Evolutionary conservation across 2,797 vertebrate species (phyloP).

Genomic region (Gymnothorax reevesii): DNA sequence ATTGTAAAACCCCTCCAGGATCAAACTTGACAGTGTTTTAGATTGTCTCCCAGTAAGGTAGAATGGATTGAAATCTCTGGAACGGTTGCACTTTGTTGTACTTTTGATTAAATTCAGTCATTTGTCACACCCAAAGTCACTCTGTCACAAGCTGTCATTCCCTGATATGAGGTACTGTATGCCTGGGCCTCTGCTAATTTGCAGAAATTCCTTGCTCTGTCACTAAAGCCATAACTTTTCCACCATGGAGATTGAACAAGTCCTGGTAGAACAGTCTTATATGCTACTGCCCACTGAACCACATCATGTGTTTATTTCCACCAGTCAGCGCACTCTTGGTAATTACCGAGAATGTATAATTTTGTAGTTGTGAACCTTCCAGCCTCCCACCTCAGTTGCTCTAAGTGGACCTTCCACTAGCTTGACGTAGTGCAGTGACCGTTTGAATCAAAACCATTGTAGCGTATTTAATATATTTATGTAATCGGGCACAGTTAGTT

Average conservation of each 20-base stretch:
- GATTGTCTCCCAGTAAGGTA: background rate
- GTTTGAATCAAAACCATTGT: conserved; percentile 43
- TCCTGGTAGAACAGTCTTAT: background rate
- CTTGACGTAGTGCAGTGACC: background rate
- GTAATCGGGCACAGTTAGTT: background rate
- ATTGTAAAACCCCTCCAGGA: background rate
- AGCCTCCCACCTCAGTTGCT: background rate
- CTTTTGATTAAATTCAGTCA: background rate
- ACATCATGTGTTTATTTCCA: conserved; percentile 6
- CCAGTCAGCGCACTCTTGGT: background rate
- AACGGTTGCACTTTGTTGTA: background rate
- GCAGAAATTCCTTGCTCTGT: background rate
- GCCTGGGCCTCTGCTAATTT: background rate
- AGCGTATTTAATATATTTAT: conserved; percentile 39
- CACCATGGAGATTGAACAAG: background rate
- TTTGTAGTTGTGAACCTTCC: background rate
- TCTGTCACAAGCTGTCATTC: background rate
- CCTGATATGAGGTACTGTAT: background rate
- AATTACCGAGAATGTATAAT: background rate
- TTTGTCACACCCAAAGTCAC: too few relatives aligned
- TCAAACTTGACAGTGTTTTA: background rate
- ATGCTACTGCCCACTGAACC: background rate
- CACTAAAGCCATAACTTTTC: background rate
- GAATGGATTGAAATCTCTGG: background rate
- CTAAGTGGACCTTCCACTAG: background rate